Evolutionary conservation across 2,113 vertebrate species (phyloP), one percentile per base, ranked within the genome.

Genomic region (Bubo bubo): DNA sequence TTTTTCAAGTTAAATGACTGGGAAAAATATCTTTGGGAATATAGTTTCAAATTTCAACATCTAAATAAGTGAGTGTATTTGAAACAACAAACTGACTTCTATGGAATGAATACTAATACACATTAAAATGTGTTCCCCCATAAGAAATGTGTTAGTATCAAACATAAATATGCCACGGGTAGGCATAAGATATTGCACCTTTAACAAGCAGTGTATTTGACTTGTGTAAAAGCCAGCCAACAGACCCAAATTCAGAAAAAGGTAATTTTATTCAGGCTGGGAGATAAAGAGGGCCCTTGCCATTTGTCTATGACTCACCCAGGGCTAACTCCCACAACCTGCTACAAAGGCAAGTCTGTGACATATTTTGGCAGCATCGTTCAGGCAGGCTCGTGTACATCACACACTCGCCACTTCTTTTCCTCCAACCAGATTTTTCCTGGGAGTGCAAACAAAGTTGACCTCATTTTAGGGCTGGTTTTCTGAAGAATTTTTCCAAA

Each of bases 381-480:
- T 82, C 60, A 56, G 85, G 55, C 68, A 17, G 73, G 79, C 82
- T 88, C 86, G 12, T 3, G 80, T 43, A 47, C 81, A 93, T 79
- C 96, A 87, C 82, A 67, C 49, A 0, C 82, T 94, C 35, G 14
- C 88, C 93, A 87, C 89, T 88, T 67, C 93, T 89, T 19, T 20
- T 88, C 88, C 81, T 93, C 96, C 95, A 96, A 88, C 90, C 90
- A 92, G 62, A 32, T 91, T 56, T n/a, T 76, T 62, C 90, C 92
- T 37, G 41, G 35, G 79, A 90, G 58, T 3, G 49, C 71, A 85
- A 91, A 93, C 32, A 81, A 76, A 95, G 80, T 3, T 88, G 84
- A 95, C 91, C 71, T 96, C 95, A 72, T 96, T 97, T 79, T 20
- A 41, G 64, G 10, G 50, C 34, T 0, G 1, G 7, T 79, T 93